Evolutionary conservation across 2,797 vertebrate species (phyloP), one percentile per base, ranked within the genome.

Genomic region (Pipistrellus pipistrellus): DNA sequence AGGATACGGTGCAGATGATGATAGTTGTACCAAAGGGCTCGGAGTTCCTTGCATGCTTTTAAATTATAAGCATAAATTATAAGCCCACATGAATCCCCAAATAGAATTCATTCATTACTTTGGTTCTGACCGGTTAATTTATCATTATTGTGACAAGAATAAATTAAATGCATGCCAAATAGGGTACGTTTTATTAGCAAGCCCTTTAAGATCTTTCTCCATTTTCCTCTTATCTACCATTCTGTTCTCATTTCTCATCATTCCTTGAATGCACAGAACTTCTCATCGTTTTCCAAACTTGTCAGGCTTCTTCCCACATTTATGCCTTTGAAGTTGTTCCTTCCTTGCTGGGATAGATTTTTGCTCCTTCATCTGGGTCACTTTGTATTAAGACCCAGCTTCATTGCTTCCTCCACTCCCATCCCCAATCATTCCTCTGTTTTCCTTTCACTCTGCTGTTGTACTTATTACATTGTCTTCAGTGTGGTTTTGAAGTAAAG

Each of bases 111-210:
- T 55, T 6, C 0, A 18, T 92, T 55, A 18, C 46, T 75, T 75
- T 96, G 82, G 38, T 94, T 96, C 85, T 66, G 35, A 46, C 71
- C 30, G 27, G 53, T 85, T 66, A 71, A 62, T 71, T 87, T n/a
- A 84, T 88, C 53, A 20, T 80, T 89, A 71, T 81, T 86, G 66
- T 95, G 73, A 94, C 41, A 21, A 80, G 72, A 72, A 38, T 38
- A 80, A 55, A 57, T 83, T 66, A 80, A 84, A 82, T 77, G 6
- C 13, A 57, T 44, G 23, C 38, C 71, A 86, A 44, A 68, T 69
- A 77, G 68, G 68, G 48, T 57, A 81, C 27, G n/a, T 69, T 95
- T 89, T 82, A 83, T 44, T 89, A 92, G 51, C 12, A 21, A 84
- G 30, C 13, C 35, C 38, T 66, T 94, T 76, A 66, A 95, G 55